Percentiles rank a stretch among this genome's conserved stretches.
phyloP scores from a whole-genome alignment of 2,113 vertebrate species.

The Xenopus laevis region DNA sequence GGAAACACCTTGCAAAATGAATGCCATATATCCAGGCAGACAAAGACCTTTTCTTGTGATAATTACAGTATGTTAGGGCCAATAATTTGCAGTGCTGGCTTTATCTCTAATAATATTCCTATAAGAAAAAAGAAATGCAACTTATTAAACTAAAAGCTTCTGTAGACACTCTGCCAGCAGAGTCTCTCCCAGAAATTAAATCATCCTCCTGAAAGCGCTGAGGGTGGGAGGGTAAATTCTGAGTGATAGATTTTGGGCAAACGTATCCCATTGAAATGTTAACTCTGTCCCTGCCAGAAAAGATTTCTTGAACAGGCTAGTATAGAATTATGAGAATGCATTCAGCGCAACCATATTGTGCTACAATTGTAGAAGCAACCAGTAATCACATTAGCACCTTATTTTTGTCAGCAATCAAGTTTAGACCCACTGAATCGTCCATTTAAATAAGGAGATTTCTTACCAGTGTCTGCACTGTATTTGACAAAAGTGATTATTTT shows the following conservation, averaged over 20 bases:
- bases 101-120: constrained; percentile 20
- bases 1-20: not conserved
- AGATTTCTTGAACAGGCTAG: not conserved
- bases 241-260: constrained; percentile 23
- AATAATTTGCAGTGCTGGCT: constrained; percentile 30
- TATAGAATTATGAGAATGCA: no score
- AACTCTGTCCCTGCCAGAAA: constrained; percentile 4
- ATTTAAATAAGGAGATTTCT: no score
- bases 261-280: not conserved
- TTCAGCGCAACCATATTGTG: no score
- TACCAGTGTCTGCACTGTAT: no score
- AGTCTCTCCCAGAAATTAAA: constrained; percentile 35
- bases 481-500: no score
- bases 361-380: no score
- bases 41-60: not conserved
- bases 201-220: constrained; percentile 20
- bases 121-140: constrained; percentile 17
- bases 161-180: constrained; percentile 28
- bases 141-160: constrained; percentile 45
- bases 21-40: not conserved
- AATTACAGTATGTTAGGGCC: constrained; percentile 2
- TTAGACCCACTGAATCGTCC: no score
- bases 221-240: not conserved
- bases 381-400: no score
- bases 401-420: no score